Conservation (phyloP, 2,888 invertebrate genomes). For the Nomada fucata region DNA sequence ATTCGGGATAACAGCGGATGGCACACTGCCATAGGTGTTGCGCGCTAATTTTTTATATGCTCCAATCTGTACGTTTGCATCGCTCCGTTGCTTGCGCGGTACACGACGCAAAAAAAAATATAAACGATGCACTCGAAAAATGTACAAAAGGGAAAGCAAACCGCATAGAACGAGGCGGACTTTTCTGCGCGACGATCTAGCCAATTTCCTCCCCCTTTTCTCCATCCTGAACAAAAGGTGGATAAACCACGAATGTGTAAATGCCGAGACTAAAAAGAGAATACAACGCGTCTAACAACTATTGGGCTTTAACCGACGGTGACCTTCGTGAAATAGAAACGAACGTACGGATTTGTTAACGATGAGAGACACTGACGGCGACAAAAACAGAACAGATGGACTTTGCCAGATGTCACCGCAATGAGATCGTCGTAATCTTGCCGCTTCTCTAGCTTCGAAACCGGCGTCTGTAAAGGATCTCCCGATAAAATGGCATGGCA, state of each 20-base stretch:
- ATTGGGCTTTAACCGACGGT: neutral
- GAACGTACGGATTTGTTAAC: slow-evolving; percentile 33
- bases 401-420: slow-evolving; percentile 61
- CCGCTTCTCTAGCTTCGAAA: slow-evolving; percentile 33
- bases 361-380: slow-evolving; percentile 63
- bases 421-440: slow-evolving; percentile 56
- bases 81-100: neutral
- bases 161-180: too few relatives aligned
- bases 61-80: neutral
- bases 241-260: too few relatives aligned
- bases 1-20: slow-evolving; percentile 56
- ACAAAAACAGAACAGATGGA: slow-evolving; percentile 63
- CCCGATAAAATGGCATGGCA: slow-evolving; percentile 33
- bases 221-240: too few relatives aligned
- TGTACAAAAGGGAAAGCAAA: neutral
- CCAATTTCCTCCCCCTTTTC: too few relatives aligned
- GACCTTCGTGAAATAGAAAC: slow-evolving; percentile 44
- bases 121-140: neutral
- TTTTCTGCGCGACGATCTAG: too few relatives aligned
- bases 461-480: slow-evolving; percentile 27
- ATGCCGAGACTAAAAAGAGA: too few relatives aligned
- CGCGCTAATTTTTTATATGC: slow-evolving; percentile 50
- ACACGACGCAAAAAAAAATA: neutral
- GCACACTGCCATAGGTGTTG: slow-evolving; percentile 57
- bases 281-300: too few relatives aligned